Conservation (phyloP, 2,888 invertebrate genomes). For the Chydorus sphaericus region DNA sequence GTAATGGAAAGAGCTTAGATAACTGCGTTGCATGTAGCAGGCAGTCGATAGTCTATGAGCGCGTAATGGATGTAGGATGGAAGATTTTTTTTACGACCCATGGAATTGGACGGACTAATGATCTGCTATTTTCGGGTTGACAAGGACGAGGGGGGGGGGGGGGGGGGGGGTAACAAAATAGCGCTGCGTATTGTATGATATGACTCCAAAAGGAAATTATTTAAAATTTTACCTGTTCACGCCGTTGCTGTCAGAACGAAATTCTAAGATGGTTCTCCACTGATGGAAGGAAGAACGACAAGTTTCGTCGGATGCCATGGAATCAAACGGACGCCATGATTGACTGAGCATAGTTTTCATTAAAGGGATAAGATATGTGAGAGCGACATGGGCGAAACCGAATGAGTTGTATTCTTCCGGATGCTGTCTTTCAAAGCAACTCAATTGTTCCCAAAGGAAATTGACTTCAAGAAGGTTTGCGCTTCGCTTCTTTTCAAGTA, state of each 20-base stretch:
- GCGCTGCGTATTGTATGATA: too few species aligned
- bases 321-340: conserved; percentile 46
- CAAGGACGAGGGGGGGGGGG: too few species aligned
- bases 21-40: too few species aligned
- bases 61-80: too few species aligned
- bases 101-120: too few species aligned
- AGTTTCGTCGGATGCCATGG: conserved; percentile 22
- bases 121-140: too few species aligned
- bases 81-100: too few species aligned
- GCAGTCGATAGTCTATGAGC: too few species aligned
- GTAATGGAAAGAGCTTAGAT: too few species aligned
- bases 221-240: conserved; percentile 21
- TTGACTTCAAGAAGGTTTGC: neutral
- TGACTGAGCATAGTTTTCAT: conserved; percentile 70
- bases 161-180: too few species aligned
- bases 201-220: conserved; percentile 34
- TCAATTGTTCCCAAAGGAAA: neutral
- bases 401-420: conserved; percentile 67
- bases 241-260: conserved; percentile 22
- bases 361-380: conserved; percentile 67
- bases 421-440: conserved; percentile 38
- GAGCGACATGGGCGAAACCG: conserved; percentile 66
- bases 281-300: conserved; percentile 36
- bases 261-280: conserved; percentile 48
- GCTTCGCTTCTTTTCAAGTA: conserved; percentile 30